Evolutionary conservation across 92 coral and sea anemone genomes (phyloP).

Genomic region (Epizoanthus scotinus): DNA sequence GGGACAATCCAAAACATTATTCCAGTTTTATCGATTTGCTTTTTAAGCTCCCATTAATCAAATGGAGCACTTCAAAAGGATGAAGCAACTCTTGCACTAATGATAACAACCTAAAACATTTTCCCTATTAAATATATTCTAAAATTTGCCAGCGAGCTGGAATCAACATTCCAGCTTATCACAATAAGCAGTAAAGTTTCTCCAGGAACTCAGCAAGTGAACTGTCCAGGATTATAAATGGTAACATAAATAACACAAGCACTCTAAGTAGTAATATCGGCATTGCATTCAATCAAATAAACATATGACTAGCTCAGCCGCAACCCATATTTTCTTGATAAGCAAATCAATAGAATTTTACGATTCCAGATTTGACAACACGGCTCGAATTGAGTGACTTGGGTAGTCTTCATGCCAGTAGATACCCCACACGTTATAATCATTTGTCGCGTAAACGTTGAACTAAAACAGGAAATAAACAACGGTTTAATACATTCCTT

Average conservation of each 20-base stretch:
- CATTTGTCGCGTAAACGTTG: constrained; percentile 12
- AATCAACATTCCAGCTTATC: neutral
- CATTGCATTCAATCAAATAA: neutral
- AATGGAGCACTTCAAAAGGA: neutral
- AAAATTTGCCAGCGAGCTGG: neutral
- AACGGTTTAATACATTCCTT: neutral
- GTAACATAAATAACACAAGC: neutral
- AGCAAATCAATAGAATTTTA: neutral
- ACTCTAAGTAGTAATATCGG: neutral
- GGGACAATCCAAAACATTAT: neutral
- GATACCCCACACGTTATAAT: neutral
- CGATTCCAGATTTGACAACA: neutral
- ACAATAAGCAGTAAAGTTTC: too few species aligned
- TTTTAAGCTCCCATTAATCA: neutral
- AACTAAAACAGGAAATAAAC: constrained; percentile 16
- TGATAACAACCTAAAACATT: too few species aligned
- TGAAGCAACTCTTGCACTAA: neutral
- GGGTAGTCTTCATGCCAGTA: neutral
- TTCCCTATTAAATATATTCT: neutral
- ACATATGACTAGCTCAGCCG: neutral
- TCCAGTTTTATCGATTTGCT: neutral
- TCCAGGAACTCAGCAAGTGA: too few species aligned
- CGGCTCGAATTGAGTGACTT: neutral
- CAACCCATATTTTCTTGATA: constrained; percentile 1
- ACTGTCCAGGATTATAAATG: neutral